A percentile compares a stretch with the other conserved stretches of the same genome.
Conservation (phyloP, 2,113 vertebrate species). For the Rhagologus leucostigma region DNA sequence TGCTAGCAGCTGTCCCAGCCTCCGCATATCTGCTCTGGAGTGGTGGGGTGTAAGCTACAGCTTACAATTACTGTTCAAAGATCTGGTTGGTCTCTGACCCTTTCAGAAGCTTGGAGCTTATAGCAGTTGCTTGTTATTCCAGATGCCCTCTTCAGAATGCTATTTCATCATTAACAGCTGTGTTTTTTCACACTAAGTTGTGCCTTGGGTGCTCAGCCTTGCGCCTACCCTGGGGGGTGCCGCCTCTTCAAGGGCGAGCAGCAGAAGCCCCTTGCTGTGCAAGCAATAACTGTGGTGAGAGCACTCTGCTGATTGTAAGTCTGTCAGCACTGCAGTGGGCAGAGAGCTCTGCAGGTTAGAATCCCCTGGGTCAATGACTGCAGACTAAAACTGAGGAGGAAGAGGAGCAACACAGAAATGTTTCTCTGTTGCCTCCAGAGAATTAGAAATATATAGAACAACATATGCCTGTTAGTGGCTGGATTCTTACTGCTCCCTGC, state of each 20-base stretch:
- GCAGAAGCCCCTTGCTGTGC: not conserved
- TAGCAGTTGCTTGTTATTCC: not conserved
- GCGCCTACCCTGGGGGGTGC: not conserved
- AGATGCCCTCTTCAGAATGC: not conserved
- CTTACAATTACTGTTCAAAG: not conserved
- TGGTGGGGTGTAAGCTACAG: not conserved
- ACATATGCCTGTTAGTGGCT: not conserved
- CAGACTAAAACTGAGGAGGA: not conserved
- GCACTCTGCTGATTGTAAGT: fast-evolving
- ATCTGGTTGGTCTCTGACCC: not conserved
- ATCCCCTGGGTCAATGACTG: not conserved
- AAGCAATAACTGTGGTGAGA: not conserved
- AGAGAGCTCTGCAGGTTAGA: not conserved
- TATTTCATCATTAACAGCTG: not conserved
- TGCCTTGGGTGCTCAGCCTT: not conserved
- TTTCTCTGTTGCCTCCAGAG: not conserved
- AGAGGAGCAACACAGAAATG: not conserved
- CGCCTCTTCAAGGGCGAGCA: fast-evolving
- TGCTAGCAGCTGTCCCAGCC: not conserved
- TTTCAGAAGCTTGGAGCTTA: not conserved
- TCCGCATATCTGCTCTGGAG: not conserved
- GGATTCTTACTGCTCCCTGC: not conserved
- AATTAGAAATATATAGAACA: not conserved
- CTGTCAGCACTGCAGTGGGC: not conserved
- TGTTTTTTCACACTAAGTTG: not conserved